Conservation (phyloP, 1,140 invertebrate species). For the Lasioglossum albipes region DNA sequence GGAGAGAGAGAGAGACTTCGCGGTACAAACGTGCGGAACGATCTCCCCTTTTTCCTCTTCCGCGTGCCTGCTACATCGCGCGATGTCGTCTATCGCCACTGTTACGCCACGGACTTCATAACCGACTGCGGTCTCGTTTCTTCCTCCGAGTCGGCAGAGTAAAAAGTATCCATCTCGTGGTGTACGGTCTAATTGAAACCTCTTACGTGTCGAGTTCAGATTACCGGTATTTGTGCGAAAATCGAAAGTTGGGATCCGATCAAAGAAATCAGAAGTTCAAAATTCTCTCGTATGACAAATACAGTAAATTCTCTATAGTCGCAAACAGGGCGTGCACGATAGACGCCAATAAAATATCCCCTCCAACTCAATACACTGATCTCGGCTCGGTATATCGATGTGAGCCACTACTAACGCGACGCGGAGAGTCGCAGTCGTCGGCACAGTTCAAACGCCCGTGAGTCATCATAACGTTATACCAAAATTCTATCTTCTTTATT, state of each 20-base stretch:
- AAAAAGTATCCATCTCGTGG: background rate
- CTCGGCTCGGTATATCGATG: too few species aligned
- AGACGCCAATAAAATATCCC: too few species aligned
- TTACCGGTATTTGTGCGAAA: background rate
- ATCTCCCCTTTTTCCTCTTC: conserved; percentile 8
- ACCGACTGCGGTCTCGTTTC: conserved; percentile 14
- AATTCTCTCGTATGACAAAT: too few species aligned
- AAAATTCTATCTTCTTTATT: too few species aligned
- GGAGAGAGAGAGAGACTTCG: background rate
- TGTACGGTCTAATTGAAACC: background rate
- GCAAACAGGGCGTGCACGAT: too few species aligned
- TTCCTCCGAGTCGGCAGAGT: background rate
- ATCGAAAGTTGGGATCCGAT: background rate
- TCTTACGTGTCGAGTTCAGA: background rate
- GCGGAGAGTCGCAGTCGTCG: too few species aligned
- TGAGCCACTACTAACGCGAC: too few species aligned
- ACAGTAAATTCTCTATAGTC: too few species aligned
- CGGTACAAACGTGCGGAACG: conserved; percentile 37
- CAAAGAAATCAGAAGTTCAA: too few species aligned
- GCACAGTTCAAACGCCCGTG: too few species aligned
- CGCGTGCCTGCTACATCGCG: background rate
- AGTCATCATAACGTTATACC: too few species aligned
- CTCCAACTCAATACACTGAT: too few species aligned
- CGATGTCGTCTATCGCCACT: background rate
- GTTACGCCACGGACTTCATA: conserved; percentile 32